Evolutionary conservation across 1,140 invertebrate species (phyloP), one percentile per base, ranked within the genome.

Genomic region (Samia ricini): DNA sequence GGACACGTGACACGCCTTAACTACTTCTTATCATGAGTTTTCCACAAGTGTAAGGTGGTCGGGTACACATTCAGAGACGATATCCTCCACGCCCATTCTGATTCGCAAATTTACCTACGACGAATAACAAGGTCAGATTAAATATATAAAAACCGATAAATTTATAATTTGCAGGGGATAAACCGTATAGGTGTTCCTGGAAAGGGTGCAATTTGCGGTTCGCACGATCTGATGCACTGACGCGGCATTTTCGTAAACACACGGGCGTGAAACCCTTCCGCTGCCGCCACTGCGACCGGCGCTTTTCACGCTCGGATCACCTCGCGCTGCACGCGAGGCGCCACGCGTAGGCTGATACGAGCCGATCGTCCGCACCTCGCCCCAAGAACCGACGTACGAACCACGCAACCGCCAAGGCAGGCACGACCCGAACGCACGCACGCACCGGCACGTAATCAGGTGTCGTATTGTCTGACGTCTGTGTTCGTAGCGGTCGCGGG

Each of bases 181-280:
- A 98, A 91, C 96, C 97, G 50, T 98, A 98, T 92, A 96, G 97
- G 80, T 99, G 98, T 91, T 96, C 96, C 72, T 99, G 97, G 98
- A 95, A 97, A 72, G 97, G 97, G 52, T 99, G 98, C 91, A 96
- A 97, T 77, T 99, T 98, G 96, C 94, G 97, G 70, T 99, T 99
- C 89, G 97, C 97, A 2, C 94, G 98, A 60, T 98, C 97, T 20
- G 98, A 99, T 90, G 98, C 99, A 91, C 91, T 99, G 74, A 98
- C 97, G 22, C 95, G 98, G 64, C 98, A 99, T 85, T 97, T 97
- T 86, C 94, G 98, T 83, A 99, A 98, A 82, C 97, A 99, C 91
- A 97, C 96, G 68, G 97, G 97, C 48, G 97, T 97, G 71, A 98
- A 98, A 89, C 96, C 97, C 24, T 99, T 99, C 93, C 97, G 97